A percentile compares a stretch with the other conserved stretches of the same genome.
phyloP scores from a whole-genome alignment of 2,113 vertebrate genomes.

The Formicarius rufipectus region DNA sequence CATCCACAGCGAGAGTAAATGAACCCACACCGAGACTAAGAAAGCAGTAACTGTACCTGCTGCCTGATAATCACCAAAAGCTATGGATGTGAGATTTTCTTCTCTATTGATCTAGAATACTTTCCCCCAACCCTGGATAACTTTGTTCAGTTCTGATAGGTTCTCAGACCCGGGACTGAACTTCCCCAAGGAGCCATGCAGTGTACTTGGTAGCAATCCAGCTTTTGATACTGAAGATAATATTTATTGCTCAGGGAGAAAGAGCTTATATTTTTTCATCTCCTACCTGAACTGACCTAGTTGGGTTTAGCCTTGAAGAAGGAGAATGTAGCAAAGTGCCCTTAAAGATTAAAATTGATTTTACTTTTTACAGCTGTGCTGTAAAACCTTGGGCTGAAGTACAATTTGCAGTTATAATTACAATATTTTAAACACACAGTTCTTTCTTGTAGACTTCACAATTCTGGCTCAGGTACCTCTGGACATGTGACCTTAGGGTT shows the following conservation, averaged over 20 bases:
- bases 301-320: conserved; percentile 29
- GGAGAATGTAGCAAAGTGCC: not conserved
- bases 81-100: not conserved
- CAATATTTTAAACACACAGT: conserved; percentile 14
- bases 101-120: not conserved
- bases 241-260: not conserved
- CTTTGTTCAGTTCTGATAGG: not conserved
- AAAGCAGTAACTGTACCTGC: not conserved
- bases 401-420: conserved; percentile 38
- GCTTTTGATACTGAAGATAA: conserved; percentile 3
- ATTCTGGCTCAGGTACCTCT: not conserved
- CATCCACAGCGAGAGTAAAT: not conserved
- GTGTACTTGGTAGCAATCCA: conserved; percentile 21
- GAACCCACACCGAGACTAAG: not conserved
- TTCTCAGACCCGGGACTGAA: not conserved
- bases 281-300: conserved; percentile 33
- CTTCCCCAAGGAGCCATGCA: not conserved
- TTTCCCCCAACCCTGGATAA: not conserved
- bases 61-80: not conserved
- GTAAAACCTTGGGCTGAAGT: conserved; percentile 32
- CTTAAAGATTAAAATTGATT: conserved; percentile 58
- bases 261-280: conserved; percentile 3
- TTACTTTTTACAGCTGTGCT: conserved; percentile 47
- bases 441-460: not conserved
- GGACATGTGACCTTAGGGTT: not conserved